Evolutionary conservation across 2,797 vertebrate genomes (phyloP), one percentile per base, ranked within the genome.

Genomic region (Melanotaenia maccullochi): DNA sequence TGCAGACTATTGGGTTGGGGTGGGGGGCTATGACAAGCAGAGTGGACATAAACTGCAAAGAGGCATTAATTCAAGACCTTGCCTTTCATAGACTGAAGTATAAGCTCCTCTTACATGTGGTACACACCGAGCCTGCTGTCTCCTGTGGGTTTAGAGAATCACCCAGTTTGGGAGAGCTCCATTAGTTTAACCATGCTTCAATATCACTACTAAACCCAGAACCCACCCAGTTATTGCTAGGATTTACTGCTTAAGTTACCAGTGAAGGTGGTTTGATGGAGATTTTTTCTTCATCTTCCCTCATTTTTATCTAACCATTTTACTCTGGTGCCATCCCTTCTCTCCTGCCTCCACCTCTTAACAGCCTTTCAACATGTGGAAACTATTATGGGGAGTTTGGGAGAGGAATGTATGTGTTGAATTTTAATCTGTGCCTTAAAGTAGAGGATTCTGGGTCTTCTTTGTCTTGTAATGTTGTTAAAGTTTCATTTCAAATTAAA

Each of bases 381-480:
- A 95, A 90, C 82, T 87, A 93, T 95, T 94, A 94, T 58, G 56
- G 76, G 86, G 87, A 90, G 88, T 93, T 92, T 82, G 84, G 74
- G 85, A 90, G 87, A 89, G 89, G 92, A 94, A 94, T 92, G 91
- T 90, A 90, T 90, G 92, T 87, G 92, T 90, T 93, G 91, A 93
- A 93, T 93, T 91, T 86, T 93, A 94, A 95, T 92, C 82, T 71
- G 85, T 71, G 81, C 87, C 83, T 92, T 87, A 89, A 88, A 91
- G 85, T 84, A 82, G 76, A 83, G 84, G 89, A 92, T 89, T 90
- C 74, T 71, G 85, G 80, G 76, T 85, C 83, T 81, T 85, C 78
- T 93, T 93, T 93, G 90, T 92, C 90, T 92, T 83, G 69, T 88
- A 91, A 90, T 87, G 82, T 88, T 82, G 85, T 82, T 75, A 93